These are phyloP conservation scores for Volucella bombylans DNA, from an alignment of 2,888 invertebrate species.

Conservation along the genomic window DNA sequence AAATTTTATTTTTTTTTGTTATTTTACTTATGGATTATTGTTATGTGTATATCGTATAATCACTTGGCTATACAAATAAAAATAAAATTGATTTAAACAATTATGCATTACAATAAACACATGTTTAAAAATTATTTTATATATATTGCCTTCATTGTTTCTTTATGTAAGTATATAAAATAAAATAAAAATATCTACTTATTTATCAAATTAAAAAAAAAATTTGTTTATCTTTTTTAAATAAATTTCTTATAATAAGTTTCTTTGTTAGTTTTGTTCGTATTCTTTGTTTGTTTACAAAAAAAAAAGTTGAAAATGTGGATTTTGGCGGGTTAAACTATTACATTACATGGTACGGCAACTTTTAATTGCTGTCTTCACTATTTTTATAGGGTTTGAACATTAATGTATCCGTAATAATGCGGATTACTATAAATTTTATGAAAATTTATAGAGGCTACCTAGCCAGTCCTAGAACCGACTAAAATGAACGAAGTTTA, in stretches of 20 bases:
- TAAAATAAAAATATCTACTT: conserved; percentile 7
- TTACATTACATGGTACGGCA: background rate
- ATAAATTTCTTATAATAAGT: background rate
- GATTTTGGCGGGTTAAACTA: background rate
- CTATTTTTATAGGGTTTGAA: no score
- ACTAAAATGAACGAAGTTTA: no score
- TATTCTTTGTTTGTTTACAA: conserved; percentile 5
- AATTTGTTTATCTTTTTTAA: no score
- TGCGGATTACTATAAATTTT: no score
- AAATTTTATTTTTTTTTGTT: conserved; percentile 31
- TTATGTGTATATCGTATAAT: conserved; percentile 29
- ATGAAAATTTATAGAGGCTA: no score
- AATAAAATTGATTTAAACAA: conserved; percentile 26
- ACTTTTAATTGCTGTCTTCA: no score
- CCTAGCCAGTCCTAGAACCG: no score
- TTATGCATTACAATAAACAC: conserved; percentile 24
- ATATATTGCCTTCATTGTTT: conserved; percentile 23
- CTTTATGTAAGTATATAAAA: conserved; percentile 9
- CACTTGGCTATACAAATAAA: conserved; percentile 60
- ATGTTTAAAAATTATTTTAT: conserved; percentile 32
- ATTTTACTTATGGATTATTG: conserved; percentile 14
- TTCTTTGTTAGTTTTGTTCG: background rate
- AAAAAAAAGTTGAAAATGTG: background rate
- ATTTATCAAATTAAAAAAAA: no score
- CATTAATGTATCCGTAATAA: no score